These are phyloP conservation scores for Danio rerio DNA, from an alignment of 2,113 vertebrate species.

Conservation along the genomic window GRCz12tu NC_133176.1:18677001-18677500, in stretches of 20 bases:
- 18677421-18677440: neutral
- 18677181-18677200: neutral
- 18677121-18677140: conserved; percentile 8
- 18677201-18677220: neutral
- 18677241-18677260: neutral
- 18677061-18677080: neutral
- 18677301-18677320: neutral
- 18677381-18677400: neutral
- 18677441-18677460: neutral
- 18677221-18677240: neutral
- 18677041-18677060: neutral
- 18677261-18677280: neutral
- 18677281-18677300: neutral
- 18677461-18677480: conserved; percentile 17
- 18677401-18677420: neutral
- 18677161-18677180: neutral
- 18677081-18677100: conserved; percentile 12
- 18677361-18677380: neutral
- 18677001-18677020: neutral
- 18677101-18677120: conserved; percentile 12
- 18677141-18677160: neutral
- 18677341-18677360: neutral
- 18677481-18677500: neutral
- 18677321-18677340: neutral
- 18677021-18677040: neutral